A percentile compares a stretch with the other conserved stretches of the same genome.
Conservation (phyloP, 2,888 invertebrate genomes). For the Yponomeuta sedellus region DNA sequence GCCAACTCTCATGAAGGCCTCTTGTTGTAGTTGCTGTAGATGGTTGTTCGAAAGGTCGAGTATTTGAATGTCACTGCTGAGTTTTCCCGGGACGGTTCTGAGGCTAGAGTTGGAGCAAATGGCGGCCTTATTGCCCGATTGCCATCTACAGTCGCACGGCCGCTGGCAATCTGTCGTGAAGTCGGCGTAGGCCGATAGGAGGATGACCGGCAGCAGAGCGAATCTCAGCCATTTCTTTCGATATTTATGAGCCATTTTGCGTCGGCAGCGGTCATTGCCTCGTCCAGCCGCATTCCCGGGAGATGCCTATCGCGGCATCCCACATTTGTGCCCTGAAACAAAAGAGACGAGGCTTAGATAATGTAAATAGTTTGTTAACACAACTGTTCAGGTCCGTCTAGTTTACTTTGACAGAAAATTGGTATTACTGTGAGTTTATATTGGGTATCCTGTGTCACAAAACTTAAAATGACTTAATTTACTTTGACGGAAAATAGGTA, state of each 20-base stretch:
- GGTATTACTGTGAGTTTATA: too few relatives aligned
- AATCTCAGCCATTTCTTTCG: constrained; percentile 69
- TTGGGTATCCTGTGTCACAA: too few relatives aligned
- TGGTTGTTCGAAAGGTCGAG: constrained; percentile 85
- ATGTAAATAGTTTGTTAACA: not conserved
- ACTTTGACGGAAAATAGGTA: too few relatives aligned
- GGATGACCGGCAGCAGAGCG: constrained; percentile 46
- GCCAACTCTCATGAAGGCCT: constrained; percentile 82
- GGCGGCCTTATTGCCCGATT: constrained; percentile 88
- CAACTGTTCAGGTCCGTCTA: not conserved
- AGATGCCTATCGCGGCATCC: constrained; percentile 22
- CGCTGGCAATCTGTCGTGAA: constrained; percentile 80
- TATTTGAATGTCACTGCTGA: constrained; percentile 84
- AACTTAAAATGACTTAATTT: too few relatives aligned
- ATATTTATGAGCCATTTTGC: constrained; percentile 71
- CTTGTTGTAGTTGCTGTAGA: constrained; percentile 78
- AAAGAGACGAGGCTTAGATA: constrained; percentile 14
- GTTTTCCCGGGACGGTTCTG: constrained; percentile 80
- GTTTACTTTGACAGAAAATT: too few relatives aligned
- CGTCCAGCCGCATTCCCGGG: constrained; percentile 63
- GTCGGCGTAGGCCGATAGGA: constrained; percentile 59
- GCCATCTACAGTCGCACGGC: constrained; percentile 90
- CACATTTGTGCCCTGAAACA: constrained; percentile 25
- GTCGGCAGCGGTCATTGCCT: constrained; percentile 64
- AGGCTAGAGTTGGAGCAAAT: constrained; percentile 85